phyloP scores from a whole-genome alignment of 2,888 invertebrate species.

The Latheticus oryzae region DNA sequence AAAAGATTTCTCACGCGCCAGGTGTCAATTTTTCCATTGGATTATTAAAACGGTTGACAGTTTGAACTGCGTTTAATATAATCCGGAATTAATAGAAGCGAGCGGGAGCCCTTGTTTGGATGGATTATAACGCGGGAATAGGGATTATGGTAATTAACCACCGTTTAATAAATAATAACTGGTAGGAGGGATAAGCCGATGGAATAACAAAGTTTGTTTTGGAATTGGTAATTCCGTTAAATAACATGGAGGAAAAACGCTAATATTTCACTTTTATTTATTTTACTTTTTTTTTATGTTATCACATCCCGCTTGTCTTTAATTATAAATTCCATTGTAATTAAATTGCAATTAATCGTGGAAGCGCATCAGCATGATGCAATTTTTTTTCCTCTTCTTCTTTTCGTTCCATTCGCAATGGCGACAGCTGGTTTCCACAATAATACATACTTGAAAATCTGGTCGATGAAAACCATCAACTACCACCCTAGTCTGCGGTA shows the following conservation, averaged over 20 bases:
- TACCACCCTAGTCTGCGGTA: slow-evolving; percentile 13
- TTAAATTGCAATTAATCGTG: slow-evolving; percentile 48
- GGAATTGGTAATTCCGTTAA: not conserved
- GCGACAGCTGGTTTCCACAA: slow-evolving; percentile 49
- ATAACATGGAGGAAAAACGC: no score
- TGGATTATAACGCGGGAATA: slow-evolving; percentile 40
- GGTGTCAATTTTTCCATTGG: no score
- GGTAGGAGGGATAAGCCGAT: slow-evolving; percentile 6
- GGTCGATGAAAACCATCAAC: slow-evolving; percentile 49
- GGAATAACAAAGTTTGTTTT: slow-evolving; percentile 19
- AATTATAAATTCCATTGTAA: slow-evolving; percentile 35
- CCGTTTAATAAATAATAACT: slow-evolving; percentile 42
- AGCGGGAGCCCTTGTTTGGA: slow-evolving; percentile 35
- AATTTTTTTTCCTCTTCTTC: no score
- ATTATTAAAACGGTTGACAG: no score
- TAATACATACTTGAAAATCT: slow-evolving; percentile 56
- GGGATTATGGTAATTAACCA: slow-evolving; percentile 48
- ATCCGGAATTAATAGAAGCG: slow-evolving; percentile 44
- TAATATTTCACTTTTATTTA: no score
- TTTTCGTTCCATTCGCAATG: slow-evolving; percentile 42
- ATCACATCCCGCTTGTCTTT: slow-evolving; percentile 23
- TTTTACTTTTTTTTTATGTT: no score
- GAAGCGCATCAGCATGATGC: slow-evolving; percentile 29
- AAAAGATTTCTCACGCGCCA: slow-evolving; percentile 24
- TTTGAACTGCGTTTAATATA: slow-evolving; percentile 46